Percentiles rank a stretch among this genome's conserved stretches.
phyloP scores from a whole-genome alignment of 2,888 invertebrate species.

The Drepanosiphum platanoidis region DNA sequence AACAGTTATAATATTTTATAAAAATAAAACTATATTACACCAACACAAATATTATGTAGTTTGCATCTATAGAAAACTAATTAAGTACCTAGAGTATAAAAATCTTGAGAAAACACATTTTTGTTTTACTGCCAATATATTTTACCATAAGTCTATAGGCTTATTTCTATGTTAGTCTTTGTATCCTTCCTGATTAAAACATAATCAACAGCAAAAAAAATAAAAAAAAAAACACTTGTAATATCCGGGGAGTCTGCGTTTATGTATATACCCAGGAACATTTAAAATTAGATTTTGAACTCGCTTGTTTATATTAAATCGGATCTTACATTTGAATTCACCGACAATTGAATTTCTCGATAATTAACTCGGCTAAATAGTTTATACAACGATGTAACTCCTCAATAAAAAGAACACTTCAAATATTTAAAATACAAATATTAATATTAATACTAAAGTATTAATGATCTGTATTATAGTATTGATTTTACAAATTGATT shows the following conservation, averaged over 20 bases:
- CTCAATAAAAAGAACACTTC: neutral
- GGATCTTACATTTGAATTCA: constrained; percentile 11
- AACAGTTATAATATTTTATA: neutral
- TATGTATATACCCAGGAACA: constrained; percentile 20
- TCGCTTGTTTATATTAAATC: constrained; percentile 27
- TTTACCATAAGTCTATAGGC: neutral
- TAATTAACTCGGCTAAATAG: neutral
- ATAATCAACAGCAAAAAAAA: no score
- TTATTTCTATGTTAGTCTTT: neutral
- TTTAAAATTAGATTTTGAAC: constrained; percentile 55
- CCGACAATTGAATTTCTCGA: neutral
- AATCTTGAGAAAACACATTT: constrained; percentile 38
- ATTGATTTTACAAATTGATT: no score
- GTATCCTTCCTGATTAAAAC: constrained; percentile 46
- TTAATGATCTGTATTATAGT: neutral
- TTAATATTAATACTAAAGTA: neutral
- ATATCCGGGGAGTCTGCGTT: constrained; percentile 21
- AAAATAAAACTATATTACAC: constrained; percentile 12
- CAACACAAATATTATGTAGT: neutral
- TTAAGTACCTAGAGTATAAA: constrained; percentile 3
- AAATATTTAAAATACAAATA: neutral
- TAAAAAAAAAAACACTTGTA: constrained; percentile 40
- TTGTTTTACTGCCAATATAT: constrained; percentile 41
- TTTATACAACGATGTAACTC: neutral
- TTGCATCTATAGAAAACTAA: constrained; percentile 15